Conservation (phyloP, 2,888 invertebrate genomes). For the Subacronicta megacephala region DNA sequence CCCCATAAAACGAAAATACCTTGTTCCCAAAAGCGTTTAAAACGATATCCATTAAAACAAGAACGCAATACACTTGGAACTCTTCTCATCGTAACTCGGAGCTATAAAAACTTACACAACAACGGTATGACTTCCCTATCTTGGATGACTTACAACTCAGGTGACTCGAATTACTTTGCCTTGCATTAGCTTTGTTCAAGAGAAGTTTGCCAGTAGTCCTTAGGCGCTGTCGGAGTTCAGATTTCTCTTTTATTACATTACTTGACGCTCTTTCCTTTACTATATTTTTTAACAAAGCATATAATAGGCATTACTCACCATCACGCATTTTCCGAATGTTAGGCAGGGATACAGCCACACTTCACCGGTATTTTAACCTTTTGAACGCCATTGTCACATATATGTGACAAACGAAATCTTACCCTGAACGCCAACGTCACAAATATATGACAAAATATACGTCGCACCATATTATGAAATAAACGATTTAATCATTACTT, state of each 20-base stretch:
- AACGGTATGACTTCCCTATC: slow-evolving; percentile 46
- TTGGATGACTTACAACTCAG: slow-evolving; percentile 43
- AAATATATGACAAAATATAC: no score
- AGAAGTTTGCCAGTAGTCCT: not conserved
- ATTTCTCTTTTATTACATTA: slow-evolving; percentile 1
- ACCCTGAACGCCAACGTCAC: no score
- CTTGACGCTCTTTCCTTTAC: not conserved
- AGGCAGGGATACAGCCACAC: no score
- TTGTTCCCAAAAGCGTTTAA: slow-evolving; percentile 43
- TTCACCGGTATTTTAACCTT: no score
- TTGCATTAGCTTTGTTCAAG: slow-evolving; percentile 25
- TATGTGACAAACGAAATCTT: no score
- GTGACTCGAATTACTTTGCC: slow-evolving; percentile 26
- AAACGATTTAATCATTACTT: no score
- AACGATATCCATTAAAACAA: slow-evolving; percentile 51
- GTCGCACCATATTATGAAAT: no score
- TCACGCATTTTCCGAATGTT: no score
- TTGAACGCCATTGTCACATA: no score
- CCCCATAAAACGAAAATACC: slow-evolving; percentile 22
- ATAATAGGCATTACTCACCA: no score
- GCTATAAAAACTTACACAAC: slow-evolving; percentile 52
- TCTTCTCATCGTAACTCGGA: slow-evolving; percentile 23
- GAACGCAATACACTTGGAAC: slow-evolving; percentile 31
- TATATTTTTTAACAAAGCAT: no score
- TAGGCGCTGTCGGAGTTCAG: not conserved